These are phyloP conservation scores for Gallinago stenura DNA, from an alignment of 2,797 vertebrate species.

Conservation along the genomic window DNA sequence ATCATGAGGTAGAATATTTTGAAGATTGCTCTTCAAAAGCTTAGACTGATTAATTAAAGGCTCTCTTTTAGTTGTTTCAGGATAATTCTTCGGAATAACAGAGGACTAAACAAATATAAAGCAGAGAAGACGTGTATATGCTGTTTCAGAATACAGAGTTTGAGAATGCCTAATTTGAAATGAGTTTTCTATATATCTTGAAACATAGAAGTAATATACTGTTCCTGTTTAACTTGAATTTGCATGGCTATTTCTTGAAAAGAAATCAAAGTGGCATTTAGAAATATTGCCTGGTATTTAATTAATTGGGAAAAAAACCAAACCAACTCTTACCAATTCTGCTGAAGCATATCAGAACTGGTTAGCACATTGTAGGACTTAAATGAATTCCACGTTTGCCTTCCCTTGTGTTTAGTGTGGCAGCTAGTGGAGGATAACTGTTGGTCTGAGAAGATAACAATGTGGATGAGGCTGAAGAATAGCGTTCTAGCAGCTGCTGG, in stretches of 20 bases:
- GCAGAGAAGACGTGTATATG: neutral
- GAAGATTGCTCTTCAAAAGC: neutral
- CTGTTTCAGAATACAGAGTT: neutral
- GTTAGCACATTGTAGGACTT: neutral
- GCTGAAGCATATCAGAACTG: neutral
- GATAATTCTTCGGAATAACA: neutral
- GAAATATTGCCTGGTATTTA: neutral
- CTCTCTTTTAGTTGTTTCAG: neutral
- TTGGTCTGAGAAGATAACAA: neutral
- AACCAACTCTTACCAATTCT: neutral
- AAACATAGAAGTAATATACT: neutral
- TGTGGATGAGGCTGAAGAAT: neutral
- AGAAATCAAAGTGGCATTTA: neutral
- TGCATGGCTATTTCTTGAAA: neutral
- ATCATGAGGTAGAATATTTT: neutral
- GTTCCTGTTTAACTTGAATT: neutral
- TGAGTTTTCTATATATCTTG: neutral
- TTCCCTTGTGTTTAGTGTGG: neutral
- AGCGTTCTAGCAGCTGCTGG: neutral
- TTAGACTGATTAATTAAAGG: neutral
- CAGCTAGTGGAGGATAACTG: neutral
- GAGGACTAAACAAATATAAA: neutral
- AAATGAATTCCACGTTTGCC: neutral
- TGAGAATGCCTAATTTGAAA: neutral
- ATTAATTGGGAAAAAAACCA: neutral